These are phyloP conservation scores for Epizoanthus illoricatus DNA, from an alignment of 92 coral and sea anemone species.

Conservation along the genomic window DNA sequence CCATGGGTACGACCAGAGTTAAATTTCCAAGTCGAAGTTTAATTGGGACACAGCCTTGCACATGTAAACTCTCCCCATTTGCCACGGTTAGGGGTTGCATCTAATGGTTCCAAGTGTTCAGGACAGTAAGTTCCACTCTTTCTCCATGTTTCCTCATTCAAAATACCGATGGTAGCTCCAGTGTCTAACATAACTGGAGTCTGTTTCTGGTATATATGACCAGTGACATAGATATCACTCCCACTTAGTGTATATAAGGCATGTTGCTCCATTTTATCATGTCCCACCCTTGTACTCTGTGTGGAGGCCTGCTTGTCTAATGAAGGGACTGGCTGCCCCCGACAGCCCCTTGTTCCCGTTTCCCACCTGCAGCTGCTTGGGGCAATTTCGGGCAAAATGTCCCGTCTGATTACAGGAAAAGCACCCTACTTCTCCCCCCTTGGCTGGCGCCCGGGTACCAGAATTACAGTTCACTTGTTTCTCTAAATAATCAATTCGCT, in stretches of 20 bases:
- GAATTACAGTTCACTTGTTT: neutral
- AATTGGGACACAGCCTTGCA: conserved; percentile 33
- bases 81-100: conserved; percentile 32
- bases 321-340: conserved; percentile 54
- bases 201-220: conserved; percentile 38
- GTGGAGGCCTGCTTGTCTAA: conserved; percentile 40
- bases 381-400: conserved; percentile 48
- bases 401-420: conserved; percentile 34
- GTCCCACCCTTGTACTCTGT: conserved; percentile 30
- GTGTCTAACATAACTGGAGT: conserved; percentile 49
- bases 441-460: neutral
- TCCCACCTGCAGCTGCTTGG: conserved; percentile 31
- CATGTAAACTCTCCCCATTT: conserved; percentile 30
- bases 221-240: conserved; percentile 41
- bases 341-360: conserved; percentile 47
- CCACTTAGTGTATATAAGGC: conserved; percentile 38
- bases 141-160: conserved; percentile 53
- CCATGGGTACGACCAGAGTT: conserved; percentile 28
- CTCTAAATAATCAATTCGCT: conserved; percentile 21
- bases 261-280: neutral
- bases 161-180: conserved; percentile 39
- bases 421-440: conserved; percentile 13
- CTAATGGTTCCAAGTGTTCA: conserved; percentile 38
- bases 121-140: conserved; percentile 39
- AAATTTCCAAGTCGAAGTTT: conserved; percentile 44